Conservation (phyloP, 37 sponge, comb jelly and placozoan species). For the Aphrocallistes beatrix region DNA sequence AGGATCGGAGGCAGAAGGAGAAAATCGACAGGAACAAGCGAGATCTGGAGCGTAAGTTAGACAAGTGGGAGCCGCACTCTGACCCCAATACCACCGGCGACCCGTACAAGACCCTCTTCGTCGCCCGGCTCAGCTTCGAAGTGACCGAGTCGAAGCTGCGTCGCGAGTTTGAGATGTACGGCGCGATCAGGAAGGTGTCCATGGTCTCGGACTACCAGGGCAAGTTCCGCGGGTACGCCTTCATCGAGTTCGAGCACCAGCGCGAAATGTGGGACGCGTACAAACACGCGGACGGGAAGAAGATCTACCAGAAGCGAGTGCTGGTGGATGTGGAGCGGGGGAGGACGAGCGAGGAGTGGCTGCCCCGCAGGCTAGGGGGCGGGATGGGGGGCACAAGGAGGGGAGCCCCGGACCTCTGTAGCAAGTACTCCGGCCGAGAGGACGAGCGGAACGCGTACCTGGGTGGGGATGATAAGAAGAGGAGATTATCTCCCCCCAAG, state of each 20-base stretch:
- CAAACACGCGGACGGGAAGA: conserved; percentile 95
- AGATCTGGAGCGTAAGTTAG: neutral
- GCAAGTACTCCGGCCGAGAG: conserved; percentile 91
- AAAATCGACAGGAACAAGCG: conserved; percentile 45
- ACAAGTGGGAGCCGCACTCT: conserved; percentile 64
- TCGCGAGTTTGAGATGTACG: conserved; percentile 87
- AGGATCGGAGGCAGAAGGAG: conserved; percentile 53
- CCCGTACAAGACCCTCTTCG: conserved; percentile 90
- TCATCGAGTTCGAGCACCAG: conserved; percentile 87
- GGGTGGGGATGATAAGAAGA: conserved; percentile 12
- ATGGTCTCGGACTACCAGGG: conserved; percentile 41
- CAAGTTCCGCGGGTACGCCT: conserved; percentile 90
- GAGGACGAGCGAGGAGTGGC: conserved; percentile 87
- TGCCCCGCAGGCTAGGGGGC: conserved; percentile 87
- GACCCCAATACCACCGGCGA: conserved; percentile 68
- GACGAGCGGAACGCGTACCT: conserved; percentile 53
- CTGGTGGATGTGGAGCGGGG: conserved; percentile 93
- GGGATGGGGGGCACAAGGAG: conserved; percentile 84
- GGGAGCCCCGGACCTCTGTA: conserved; percentile 69
- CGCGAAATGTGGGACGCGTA: conserved; percentile 95
- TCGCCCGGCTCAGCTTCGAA: conserved; percentile 78
- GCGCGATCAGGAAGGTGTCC: conserved; percentile 63
- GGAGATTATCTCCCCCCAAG: neutral
- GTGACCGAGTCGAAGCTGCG: conserved; percentile 77
- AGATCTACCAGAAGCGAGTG: conserved; percentile 80